Evolutionary conservation across 2,113 vertebrate genomes (phyloP), one percentile per base, ranked within the genome.

Genomic region (Octodon degus): DNA sequence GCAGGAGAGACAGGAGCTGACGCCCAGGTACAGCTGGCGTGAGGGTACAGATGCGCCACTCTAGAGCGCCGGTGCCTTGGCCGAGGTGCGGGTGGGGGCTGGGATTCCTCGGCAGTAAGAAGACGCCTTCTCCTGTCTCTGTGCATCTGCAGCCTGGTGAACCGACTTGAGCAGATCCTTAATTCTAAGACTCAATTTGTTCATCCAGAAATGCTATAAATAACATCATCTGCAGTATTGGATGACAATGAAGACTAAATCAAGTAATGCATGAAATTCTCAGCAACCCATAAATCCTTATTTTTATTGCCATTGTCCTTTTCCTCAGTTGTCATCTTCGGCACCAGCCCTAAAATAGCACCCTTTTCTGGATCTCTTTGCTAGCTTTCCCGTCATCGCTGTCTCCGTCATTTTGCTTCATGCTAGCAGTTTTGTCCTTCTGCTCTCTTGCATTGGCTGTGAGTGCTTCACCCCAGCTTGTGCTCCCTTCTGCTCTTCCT

Each of bases 151-250:
- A 93, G 77, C 60, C 74, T 70, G 34, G 47, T 63, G 25, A 25
- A 76, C 9, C 74, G 62, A 77, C 76, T 81, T 55, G 9, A 80
- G 77, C 47, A 55, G 77, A 50, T 34, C 76, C 70, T 80, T 68
- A 85, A 47, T 81, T 53, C 68, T 86, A 80, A 86, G n/a, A 80
- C 86, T 77, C 62, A 53, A 34, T 84, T 62, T 89, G 83, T 92
- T 88, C 77, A 68, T 43, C 58, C 83, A 55, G 43, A 85, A n/a
- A 84, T n/a, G 50, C 90, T 83, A 19, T 68, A 90, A 89, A 92
- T 68, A 80, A 27, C 50, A 63, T 30, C 80, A 34, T 86, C 27
- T 53, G 43, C 32, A 80, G 65, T 79, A 55, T 22, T 80, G 94
- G 85, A 24, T 27, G 81, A 50, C 34, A n/a, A 63, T 34, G 50